phyloP scores from a whole-genome alignment of 2,888 invertebrate genomes.

The Eupithecia inturbata region DNA sequence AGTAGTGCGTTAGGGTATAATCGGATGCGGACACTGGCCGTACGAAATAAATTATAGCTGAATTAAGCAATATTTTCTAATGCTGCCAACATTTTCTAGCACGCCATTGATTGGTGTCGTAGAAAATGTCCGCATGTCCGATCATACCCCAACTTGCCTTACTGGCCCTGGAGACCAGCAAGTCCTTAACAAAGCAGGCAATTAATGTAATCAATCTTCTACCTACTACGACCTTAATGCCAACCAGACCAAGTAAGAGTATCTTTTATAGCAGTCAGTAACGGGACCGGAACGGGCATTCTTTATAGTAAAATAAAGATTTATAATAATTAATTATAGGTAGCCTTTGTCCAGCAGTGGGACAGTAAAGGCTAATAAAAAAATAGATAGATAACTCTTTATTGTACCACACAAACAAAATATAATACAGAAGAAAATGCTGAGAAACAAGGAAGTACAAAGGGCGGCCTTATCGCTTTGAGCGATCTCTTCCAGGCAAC shows the following conservation, averaged over 20 bases:
- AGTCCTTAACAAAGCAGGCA: constrained; percentile 7
- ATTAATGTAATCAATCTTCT: constrained; percentile 28
- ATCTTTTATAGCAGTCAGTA: neutral
- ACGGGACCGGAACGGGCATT: neutral
- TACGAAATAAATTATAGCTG: neutral
- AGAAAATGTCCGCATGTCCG: neutral
- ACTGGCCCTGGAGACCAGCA: neutral
- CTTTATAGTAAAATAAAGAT: too few species aligned
- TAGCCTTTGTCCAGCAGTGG: too few species aligned
- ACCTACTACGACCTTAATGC: constrained; percentile 46
- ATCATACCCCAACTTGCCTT: neutral
- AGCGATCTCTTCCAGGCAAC: too few species aligned
- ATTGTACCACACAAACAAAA: too few species aligned
- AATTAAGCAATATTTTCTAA: neutral
- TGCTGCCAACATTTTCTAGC: neutral
- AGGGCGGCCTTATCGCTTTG: too few species aligned
- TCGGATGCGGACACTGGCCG: too few species aligned
- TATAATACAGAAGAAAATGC: too few species aligned
- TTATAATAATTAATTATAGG: too few species aligned
- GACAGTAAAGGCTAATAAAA: too few species aligned
- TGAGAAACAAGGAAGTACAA: too few species aligned
- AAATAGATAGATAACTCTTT: too few species aligned
- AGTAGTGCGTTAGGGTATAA: too few species aligned
- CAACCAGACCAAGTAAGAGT: constrained; percentile 47
- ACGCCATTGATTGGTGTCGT: neutral